Evolutionary conservation across 2,113 vertebrate species (phyloP), one percentile per base, ranked within the genome.

Genomic region (Chlorodrepanis virens): DNA sequence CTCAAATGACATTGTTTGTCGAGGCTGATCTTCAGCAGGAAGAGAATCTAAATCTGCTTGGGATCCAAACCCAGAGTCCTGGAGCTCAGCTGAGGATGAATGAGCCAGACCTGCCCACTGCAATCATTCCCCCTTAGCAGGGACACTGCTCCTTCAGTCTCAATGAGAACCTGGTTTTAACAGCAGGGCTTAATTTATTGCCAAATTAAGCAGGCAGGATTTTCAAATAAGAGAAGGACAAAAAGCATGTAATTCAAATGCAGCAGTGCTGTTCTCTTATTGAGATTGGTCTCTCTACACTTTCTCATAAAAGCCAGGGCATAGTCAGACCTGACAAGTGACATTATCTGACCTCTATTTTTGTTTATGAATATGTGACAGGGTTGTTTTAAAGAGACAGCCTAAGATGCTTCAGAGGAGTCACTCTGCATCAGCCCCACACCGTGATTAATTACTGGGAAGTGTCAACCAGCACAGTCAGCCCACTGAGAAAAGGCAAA

Each of bases 361-460:
- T 86, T 95, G 63, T 97, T 94, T 95, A 94, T 83, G 84, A 95
- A 69, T 49, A 64, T 72, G 50, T 87, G 89, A 76, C 93, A 96
- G 81, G 63, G 84, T 89, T 82, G 59, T 85, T 92, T 68, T 67
- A 67, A 95, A 93, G 67, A 40, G 8, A 19, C 5, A 56, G 84
- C 53, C 37, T 35, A 45, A 57, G 71, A 76, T 85, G 63, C 37
- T 91, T 91, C 90, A 68, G 57, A 40, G 35, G 87, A 91, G 70
- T 90, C 82, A 92, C 25, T 56, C 31, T 20, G 3, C 40, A 97
- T 96, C 79, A 91, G 68, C 82, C 52, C 45, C 40, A 81, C 37
- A 10, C 20, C 11, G 20, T 37, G 63, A 89, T 95, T 95, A 96
- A 84, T 86, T 85, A 86, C 69, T 82, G 77, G 75, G 29, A 86